Percentiles rank a stretch among this genome's conserved stretches.
Evolutionary conservation across 2,797 vertebrate genomes (phyloP).

Genomic region (Glyptemys insculpta): DNA sequence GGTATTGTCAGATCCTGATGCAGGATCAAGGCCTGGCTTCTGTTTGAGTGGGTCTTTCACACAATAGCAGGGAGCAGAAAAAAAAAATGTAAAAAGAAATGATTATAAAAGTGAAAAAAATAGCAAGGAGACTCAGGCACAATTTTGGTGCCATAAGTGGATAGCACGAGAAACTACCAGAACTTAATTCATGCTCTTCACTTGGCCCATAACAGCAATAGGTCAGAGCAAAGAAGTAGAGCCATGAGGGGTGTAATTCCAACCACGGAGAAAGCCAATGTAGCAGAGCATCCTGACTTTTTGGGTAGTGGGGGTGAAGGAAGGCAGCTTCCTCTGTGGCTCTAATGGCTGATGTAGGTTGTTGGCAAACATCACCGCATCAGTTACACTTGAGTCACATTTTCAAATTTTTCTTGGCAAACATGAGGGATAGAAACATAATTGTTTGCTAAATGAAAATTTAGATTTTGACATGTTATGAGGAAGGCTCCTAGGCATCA

Average conservation of each 20-base stretch:
- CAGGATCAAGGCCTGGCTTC: not conserved
- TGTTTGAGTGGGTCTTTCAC: not conserved
- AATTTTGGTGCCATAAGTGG: not conserved
- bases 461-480: not conserved
- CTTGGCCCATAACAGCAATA: not conserved
- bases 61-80: not conserved
- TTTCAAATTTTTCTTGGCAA: not conserved
- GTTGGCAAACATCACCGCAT: not conserved
- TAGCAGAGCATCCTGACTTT: not conserved
- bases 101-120: not conserved
- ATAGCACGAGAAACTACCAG: not conserved
- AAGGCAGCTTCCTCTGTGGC: not conserved
- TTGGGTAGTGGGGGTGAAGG: not conserved
- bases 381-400: not conserved
- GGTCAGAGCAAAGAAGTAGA: not conserved
- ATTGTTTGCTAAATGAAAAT: not conserved
- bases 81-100: not conserved
- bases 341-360: not conserved
- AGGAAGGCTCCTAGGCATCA: not conserved
- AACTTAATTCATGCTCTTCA: not conserved
- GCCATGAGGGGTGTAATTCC: not conserved
- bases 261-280: not conserved
- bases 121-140: not conserved
- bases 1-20: not conserved
- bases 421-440: not conserved